Evolutionary conservation across 2,113 vertebrate genomes (phyloP), one percentile per base, ranked within the genome.

Genomic region (Sinocyclocheilus grahami): DNA sequence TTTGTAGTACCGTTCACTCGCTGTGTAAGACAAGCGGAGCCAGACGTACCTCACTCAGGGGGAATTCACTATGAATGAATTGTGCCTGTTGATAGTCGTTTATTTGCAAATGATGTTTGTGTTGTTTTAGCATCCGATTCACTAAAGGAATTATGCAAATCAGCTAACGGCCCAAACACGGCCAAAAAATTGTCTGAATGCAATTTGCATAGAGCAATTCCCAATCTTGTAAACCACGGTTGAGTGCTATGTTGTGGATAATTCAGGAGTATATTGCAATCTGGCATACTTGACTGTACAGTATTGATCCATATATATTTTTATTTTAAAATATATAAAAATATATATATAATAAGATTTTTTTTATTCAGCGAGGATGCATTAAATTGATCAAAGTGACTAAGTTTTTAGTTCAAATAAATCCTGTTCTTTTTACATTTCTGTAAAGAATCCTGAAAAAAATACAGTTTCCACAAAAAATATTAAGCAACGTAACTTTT

Each of bases 101-200:
- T 63, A 80, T 63, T 63, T 63, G 33, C 58, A 80, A 60, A 79
- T n/a, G 6, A 12, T 24, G 33, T 63, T 6, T 80, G 58, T n/a
- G 12, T 63, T 63, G 55, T 63, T 80, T 80, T 80, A 63, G 22
- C 37, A 5, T 11, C 58, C 7, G 3, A 46, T 63, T 63, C 58
- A 80, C 53, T 42, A 42, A 80, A 12, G 33, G 18, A 33, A 79
- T 79, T 79, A 37, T 79, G 77, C 20, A 60, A 79, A 60, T 39
- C 53, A 22, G 27, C 4, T 39, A 13, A 79, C 10, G 48, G 24
- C 27, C 8, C 27, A 20, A 79, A n/a, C 51, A 79, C 0, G 1
- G 53, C 10, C 6, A 24, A 8, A 62, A 78, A 37, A 37, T 22
- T 3, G 11, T 16, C 55, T 80, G 11, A 80, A 62, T 63, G 30